phyloP scores from a whole-genome alignment of 2,888 invertebrate genomes.

The Trichogramma evanescens region DNA sequence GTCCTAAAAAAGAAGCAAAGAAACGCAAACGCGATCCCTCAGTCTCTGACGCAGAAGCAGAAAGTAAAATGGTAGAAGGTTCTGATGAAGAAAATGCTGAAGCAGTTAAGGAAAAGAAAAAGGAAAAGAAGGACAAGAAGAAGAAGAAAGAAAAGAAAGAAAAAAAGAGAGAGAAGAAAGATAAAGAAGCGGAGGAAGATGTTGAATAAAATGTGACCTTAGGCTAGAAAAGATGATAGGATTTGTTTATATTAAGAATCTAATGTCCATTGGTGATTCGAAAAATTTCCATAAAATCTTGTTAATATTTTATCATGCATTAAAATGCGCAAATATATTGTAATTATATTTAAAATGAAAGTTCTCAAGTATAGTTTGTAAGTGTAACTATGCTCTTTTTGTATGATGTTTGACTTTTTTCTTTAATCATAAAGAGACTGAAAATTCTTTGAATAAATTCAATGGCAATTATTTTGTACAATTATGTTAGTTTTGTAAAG shows the following conservation, averaged over 20 bases:
- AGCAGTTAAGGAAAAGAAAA: constrained; percentile 41
- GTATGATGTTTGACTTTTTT: too few relatives aligned
- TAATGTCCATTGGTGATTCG: neutral
- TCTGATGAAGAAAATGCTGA: constrained; percentile 31
- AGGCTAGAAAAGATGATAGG: too few relatives aligned
- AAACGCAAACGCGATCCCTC: constrained; percentile 50
- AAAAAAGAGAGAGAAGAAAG: constrained; percentile 33
- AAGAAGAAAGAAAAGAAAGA: constrained; percentile 45
- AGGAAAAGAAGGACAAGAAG: constrained; percentile 43
- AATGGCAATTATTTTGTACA: too few relatives aligned
- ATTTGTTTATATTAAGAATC: neutral
- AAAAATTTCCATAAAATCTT: neutral
- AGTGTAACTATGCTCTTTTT: too few relatives aligned
- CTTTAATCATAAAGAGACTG: neutral
- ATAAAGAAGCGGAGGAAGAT: constrained; percentile 36
- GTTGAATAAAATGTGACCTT: constrained; percentile 25
- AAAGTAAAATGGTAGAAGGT: constrained; percentile 27
- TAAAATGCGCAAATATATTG: too few relatives aligned
- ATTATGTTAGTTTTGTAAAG: constrained; percentile 24
- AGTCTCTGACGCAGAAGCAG: constrained; percentile 57
- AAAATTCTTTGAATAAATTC: too few relatives aligned
- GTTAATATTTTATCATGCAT: too few relatives aligned
- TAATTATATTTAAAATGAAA: too few relatives aligned
- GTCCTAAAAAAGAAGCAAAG: constrained; percentile 50
- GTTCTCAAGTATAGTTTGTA: too few relatives aligned